Evolutionary conservation across 2,113 vertebrate species (phyloP).

Genomic region (Otocyon megalotis): DNA sequence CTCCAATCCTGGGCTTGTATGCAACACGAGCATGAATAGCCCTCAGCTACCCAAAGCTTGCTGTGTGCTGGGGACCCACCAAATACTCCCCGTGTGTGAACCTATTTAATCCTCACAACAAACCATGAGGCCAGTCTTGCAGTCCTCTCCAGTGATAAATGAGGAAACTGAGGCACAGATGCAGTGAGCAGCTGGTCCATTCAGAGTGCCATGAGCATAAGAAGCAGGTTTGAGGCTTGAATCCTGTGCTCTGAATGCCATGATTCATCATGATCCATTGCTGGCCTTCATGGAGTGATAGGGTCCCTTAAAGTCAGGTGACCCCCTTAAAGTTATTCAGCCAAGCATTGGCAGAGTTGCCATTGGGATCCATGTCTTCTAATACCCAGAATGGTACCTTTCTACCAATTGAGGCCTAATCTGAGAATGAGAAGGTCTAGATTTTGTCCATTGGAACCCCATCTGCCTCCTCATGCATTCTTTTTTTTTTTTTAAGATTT

Average conservation of each 20-base stretch:
- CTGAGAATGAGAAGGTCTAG: not conserved
- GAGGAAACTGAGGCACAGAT: not conserved
- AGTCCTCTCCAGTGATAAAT: not conserved
- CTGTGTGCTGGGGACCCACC: not conserved
- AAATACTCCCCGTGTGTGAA: not conserved
- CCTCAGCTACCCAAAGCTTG: not conserved
- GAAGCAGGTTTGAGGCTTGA: not conserved
- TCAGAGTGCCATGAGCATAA: not conserved
- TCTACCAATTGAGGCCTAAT: not conserved
- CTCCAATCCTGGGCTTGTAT: not conserved
- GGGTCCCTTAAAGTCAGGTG: not conserved
- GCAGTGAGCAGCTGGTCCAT: not conserved
- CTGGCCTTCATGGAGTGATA: not conserved
- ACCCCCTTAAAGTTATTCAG: not conserved
- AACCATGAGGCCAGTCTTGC: not conserved
- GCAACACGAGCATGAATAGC: constrained; percentile 56
- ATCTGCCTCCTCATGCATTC: not conserved
- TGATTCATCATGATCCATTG: accelerated
- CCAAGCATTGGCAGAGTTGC: not conserved
- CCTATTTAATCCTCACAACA: not conserved
- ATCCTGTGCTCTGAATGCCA: not conserved
- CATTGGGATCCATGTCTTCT: not conserved
- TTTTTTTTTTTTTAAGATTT: no score
- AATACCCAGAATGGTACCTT: not conserved
- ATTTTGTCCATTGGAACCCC: not conserved